Evolutionary conservation across 2,797 vertebrate species (phyloP).

Genomic region (Pantherophis vulpinus): DNA sequence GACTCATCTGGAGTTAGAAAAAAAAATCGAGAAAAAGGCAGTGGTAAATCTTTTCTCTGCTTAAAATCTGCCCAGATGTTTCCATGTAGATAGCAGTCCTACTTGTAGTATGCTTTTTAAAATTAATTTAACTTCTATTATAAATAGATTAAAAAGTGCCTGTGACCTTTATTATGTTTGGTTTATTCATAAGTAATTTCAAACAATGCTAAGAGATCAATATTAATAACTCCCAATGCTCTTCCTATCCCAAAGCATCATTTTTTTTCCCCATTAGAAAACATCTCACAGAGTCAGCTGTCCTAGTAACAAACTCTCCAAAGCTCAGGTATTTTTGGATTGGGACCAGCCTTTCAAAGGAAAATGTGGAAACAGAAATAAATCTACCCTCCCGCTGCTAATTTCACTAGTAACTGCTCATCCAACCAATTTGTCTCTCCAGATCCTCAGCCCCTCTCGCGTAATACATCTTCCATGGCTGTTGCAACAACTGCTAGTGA

Average conservation of each 20-base stretch:
- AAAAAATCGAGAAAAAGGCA: background rate
- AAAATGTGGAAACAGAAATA: background rate
- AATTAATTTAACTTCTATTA: background rate
- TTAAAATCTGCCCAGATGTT: background rate
- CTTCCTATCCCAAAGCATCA: background rate
- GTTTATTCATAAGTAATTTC: background rate
- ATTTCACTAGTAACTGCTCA: background rate
- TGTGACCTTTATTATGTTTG: background rate
- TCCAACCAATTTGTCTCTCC: background rate
- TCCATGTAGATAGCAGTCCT: background rate
- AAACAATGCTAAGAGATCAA: background rate
- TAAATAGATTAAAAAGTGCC: background rate
- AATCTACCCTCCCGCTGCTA: background rate
- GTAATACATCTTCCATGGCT: background rate
- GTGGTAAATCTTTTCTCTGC: background rate
- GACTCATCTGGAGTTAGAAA: background rate
- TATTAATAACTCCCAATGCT: background rate
- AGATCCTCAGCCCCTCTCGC: background rate
- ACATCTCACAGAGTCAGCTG: background rate
- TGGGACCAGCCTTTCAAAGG: background rate
- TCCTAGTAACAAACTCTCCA: background rate
- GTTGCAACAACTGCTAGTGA: background rate
- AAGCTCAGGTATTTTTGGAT: background rate
- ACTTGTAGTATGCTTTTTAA: background rate
- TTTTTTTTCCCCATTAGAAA: background rate